Base-by-base conservation (phyloP, 2,113 vertebrate genomes). In the Phasianus colchicus region DNA sequence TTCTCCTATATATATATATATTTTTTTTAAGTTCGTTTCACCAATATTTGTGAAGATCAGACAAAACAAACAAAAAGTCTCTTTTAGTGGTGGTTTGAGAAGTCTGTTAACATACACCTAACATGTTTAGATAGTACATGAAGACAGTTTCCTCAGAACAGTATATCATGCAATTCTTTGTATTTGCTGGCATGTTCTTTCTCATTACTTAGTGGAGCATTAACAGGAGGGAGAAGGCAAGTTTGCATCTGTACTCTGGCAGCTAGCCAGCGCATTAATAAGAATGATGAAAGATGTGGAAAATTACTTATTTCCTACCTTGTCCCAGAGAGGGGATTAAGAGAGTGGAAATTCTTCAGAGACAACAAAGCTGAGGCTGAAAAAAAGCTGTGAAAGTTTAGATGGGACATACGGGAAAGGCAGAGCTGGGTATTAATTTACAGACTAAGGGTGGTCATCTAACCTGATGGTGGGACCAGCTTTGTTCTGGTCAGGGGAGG, bases 301-400 rank as follows among this genome's bases (percentile, higher is more conserved):
- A 96, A 93, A 90, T 60, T 71, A 36, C 50, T 92, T 67, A 15
- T 92, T 96, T 93, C 71, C 61, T 92, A 63, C 15, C 30, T 43
- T 88, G 16, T 63, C 85, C 66, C 79, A 92, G 57, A 52, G 29
- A 24, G 38, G 10, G 17, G 42, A 88, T 92, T 87, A 75, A 29
- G 22, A 71, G 45, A 71, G 73, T 71, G 66, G n/a, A 89, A 93
- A 78, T 6, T 82, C 36, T 71, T 45, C 52, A 82, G 63, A 88
- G 40, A 66, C 4, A 79, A 47, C 52, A 75, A 82, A 82, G 6
- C 36, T 71, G 36, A 84, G 30, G 29, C 22, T 32, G 11, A 40
- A 63, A 73, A 63, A 55, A 57, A 45, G 3, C 32, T 71, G 6
- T 40, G 15, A 45, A 89, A 57, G 48, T 52, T 94, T 47, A 70